A percentile compares a stretch with the other conserved stretches of the same genome.
These are phyloP conservation scores for Aurelia sp. DNA, from an alignment of 30 jellyfish, hydroid and myxozoan genomes.

Conservation along the genomic window DNA sequence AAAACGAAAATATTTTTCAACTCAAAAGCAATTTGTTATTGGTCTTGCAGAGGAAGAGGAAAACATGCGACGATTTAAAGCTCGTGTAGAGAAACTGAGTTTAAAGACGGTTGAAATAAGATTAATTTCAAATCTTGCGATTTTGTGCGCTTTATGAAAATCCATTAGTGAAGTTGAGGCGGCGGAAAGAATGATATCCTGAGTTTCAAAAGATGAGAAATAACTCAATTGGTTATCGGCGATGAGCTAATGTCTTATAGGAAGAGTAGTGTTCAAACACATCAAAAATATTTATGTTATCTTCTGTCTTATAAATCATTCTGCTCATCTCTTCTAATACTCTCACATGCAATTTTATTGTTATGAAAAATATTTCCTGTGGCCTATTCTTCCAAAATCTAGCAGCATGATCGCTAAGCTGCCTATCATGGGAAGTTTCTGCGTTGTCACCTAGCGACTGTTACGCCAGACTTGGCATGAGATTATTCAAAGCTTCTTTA, in stretches of 20 bases:
- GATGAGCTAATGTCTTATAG: conserved; percentile 38
- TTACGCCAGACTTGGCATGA: background rate
- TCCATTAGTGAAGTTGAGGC: conserved; percentile 46
- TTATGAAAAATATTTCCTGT: conserved; percentile 12
- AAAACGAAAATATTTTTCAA: no score
- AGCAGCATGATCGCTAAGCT: background rate
- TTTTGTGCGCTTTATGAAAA: conserved; percentile 18
- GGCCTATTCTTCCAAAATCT: background rate
- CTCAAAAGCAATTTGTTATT: no score
- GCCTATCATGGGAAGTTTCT: background rate
- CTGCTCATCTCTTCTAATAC: conserved; percentile 42
- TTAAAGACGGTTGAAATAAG: conserved; percentile 16
- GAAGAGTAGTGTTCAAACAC: conserved; percentile 16
- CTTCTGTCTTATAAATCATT: conserved; percentile 35
- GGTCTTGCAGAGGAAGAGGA: background rate
- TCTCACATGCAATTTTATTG: conserved; percentile 24
- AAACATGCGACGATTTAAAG: conserved; percentile 35
- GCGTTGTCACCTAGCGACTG: background rate
- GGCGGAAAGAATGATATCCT: conserved; percentile 73
- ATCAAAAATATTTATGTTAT: conserved; percentile 52
- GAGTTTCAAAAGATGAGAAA: conserved; percentile 20
- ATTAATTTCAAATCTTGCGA: conserved; percentile 29
- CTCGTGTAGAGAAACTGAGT: conserved; percentile 2
- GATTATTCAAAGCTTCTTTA: background rate
- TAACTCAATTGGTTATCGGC: conserved; percentile 30